phyloP scores from a whole-genome alignment of 2,113 vertebrate genomes.

The Odocoileus virginianus region DNA sequence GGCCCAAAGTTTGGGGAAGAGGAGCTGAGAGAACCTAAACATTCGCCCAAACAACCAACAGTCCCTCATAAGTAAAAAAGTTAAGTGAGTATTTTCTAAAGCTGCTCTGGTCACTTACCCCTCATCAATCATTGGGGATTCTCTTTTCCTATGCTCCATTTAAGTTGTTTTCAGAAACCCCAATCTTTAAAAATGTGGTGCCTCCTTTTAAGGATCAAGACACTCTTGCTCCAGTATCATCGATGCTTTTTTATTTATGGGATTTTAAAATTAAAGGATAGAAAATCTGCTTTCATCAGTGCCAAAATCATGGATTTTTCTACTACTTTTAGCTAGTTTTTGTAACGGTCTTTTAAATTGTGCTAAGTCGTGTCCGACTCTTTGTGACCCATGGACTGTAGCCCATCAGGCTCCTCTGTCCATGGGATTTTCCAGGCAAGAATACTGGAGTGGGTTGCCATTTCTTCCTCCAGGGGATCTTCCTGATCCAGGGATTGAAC shows the following conservation, averaged over 20 bases:
- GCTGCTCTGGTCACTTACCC: neutral
- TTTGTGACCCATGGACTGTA: neutral
- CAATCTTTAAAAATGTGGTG: neutral
- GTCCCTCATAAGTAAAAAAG: neutral
- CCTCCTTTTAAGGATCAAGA: slow-evolving; percentile 33
- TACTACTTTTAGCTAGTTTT: slow-evolving; percentile 1
- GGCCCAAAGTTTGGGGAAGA: neutral
- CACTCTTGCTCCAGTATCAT: neutral
- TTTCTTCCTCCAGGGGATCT: neutral
- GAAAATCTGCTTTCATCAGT: neutral
- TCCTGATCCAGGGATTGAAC: neutral
- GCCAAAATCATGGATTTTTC: neutral
- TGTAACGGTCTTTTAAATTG: neutral
- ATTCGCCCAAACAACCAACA: neutral
- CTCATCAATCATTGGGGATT: neutral
- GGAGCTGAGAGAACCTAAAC: neutral
- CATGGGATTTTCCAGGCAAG: neutral
- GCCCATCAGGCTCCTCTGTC: neutral
- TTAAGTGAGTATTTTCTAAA: neutral
- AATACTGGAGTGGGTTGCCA: neutral
- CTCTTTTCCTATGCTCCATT: neutral
- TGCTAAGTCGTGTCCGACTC: neutral
- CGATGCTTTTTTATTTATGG: neutral
- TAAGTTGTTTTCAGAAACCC: neutral
- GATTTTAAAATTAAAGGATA: neutral